phyloP scores from a whole-genome alignment of 2,888 invertebrate species.

The Encarsia formosa region DNA sequence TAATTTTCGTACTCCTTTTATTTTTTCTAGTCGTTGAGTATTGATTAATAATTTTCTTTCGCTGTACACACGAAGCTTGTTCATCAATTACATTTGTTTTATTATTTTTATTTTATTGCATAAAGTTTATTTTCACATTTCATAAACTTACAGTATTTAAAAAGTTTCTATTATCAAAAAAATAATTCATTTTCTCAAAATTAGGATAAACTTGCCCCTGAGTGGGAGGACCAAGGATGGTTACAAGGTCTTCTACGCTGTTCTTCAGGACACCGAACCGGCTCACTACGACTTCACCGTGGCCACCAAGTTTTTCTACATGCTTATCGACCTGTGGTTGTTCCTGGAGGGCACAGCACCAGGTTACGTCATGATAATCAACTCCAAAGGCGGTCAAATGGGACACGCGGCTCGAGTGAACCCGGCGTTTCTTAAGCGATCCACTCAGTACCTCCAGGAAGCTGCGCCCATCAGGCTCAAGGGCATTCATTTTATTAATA shows the following conservation, averaged over 20 bases:
- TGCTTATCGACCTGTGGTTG: slow-evolving; percentile 61
- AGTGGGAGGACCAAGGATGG: slow-evolving; percentile 56
- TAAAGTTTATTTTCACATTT: too few species aligned
- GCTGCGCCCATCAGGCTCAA: slow-evolving; percentile 65
- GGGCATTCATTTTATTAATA: slow-evolving; percentile 68
- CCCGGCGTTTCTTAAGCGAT: slow-evolving; percentile 63
- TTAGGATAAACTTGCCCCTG: slow-evolving; percentile 47
- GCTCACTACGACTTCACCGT: slow-evolving; percentile 58
- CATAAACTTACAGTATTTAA: too few species aligned
- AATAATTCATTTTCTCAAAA: too few species aligned
- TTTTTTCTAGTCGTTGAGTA: too few species aligned
- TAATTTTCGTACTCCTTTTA: too few species aligned
- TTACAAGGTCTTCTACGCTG: slow-evolving; percentile 56
- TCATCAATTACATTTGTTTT: too few species aligned
- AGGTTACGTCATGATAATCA: slow-evolving; percentile 62
- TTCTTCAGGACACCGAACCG: slow-evolving; percentile 58
- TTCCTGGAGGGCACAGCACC: slow-evolving; percentile 57
- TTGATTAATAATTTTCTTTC: too few species aligned
- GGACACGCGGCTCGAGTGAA: slow-evolving; percentile 64
- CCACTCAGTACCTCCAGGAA: slow-evolving; percentile 68
- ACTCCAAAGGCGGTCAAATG: slow-evolving; percentile 60
- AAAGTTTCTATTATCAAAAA: too few species aligned
- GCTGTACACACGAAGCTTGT: too few species aligned
- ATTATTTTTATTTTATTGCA: too few species aligned
- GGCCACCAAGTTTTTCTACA: slow-evolving; percentile 54